Conservation (phyloP, 2,797 vertebrate species). For the Lepidocolaptes lacrymiger region DNA sequence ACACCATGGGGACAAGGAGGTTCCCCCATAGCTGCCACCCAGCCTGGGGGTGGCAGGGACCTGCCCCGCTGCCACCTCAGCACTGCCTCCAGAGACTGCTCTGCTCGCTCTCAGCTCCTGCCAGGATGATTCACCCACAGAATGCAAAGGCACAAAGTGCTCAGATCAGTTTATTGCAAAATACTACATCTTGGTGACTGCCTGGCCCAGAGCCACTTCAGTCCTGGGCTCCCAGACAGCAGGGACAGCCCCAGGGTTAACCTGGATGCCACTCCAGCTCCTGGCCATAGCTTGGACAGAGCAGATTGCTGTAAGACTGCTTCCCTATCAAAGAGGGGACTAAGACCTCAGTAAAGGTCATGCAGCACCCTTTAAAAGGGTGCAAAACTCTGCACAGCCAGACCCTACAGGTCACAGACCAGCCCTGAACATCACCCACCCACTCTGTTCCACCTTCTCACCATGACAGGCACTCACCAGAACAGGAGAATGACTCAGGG, state of each 20-base stretch:
- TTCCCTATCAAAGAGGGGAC: not conserved
- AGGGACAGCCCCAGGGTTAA: not conserved
- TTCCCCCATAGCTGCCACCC: not conserved
- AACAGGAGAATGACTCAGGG: not conserved
- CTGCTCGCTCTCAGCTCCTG: fast-evolving
- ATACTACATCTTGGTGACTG: not conserved
- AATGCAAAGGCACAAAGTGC: not conserved
- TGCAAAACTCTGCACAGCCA: not conserved
- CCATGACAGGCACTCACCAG: fast-evolving
- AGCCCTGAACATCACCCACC: not conserved
- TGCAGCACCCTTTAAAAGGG: not conserved
- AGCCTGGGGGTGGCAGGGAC: not conserved
- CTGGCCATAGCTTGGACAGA: not conserved
- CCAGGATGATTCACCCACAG: constrained; percentile 30
- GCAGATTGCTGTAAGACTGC: not conserved
- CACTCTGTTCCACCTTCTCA: fast-evolving
- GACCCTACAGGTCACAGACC: not conserved
- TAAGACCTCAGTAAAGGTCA: not conserved
- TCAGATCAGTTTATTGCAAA: constrained; percentile 24
- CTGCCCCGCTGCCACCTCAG: not conserved
- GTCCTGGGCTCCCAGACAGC: not conserved
- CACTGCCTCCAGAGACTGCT: not conserved
- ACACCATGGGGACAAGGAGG: not conserved
- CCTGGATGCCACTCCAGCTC: not conserved
- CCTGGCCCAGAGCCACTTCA: not conserved